Base-by-base conservation (phyloP, 2,888 invertebrate genomes). In the Papilio demoleus region DNA sequence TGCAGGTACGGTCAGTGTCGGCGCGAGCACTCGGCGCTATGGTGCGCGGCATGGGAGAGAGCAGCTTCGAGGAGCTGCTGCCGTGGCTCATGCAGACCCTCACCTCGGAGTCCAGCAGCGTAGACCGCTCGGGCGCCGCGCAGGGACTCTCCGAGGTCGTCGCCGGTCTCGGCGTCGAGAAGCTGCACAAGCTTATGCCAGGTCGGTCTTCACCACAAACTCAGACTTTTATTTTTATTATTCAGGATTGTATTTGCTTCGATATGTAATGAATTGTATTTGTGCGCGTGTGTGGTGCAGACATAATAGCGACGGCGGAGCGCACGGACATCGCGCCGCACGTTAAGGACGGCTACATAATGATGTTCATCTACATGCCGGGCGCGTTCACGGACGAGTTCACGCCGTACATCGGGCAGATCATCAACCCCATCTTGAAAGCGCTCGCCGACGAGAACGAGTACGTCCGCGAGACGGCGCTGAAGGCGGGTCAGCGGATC, bases 351-450 rank as follows among this genome's bases (percentile, higher is more conserved):
- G 99, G 99, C 53, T 99, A 99, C 92, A 99, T 99, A 72, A 99
- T 99, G 98, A 98, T 99, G 98, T 99, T 99, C 88, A 99, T 99
- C 81, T 99, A 99, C 92, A 97, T 99, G 96, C 99, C 99, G 2
- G 96, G 96, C 71, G 98, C 99, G 12, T 99, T 99, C 91, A 98
- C 97, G 6, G 95, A 96, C 73, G 97, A 98, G 83, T 99, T 99
- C 90, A 96, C 97, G 1, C 97, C 97, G 0, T 99, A 99, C 90
- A 97, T 99, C 80, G 97, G 99, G 0, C 97, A 97, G 85, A 99
- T 99, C 78, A 98, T 99, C 80, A 99, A 97, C 86, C 98, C 99
- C 1, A 99, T 99, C 75, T 93, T 99, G 38, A 97, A 98, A 93
- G 99, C 99, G 0, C 93, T 99, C 66, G 99, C 99, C 4, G 99